Base-by-base conservation (phyloP, 2,888 invertebrate species). In the Pristionchus entomophagus region DNA sequence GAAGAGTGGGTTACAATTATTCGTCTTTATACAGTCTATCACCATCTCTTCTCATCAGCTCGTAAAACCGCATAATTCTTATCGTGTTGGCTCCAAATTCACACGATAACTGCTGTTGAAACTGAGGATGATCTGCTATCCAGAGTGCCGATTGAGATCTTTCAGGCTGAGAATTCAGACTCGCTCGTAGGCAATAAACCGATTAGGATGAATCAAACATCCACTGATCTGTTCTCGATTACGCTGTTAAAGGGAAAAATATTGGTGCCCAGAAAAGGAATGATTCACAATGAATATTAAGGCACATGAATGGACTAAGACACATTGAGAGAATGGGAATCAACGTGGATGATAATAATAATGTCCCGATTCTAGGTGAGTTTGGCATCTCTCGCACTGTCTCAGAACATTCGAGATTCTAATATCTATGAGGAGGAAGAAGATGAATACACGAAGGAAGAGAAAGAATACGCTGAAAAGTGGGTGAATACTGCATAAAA, bases 321-420 rank as follows among this genome's bases (percentile, higher is more conserved):
- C n/a, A 56, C 56, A 26, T 56, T 56, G n/a, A n/a, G 5, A 56
- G 56, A 56, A 26, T 56, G 56, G n/a, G 56, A 22, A n/a, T 56
- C 26, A 56, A 56, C n/a, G n/a, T n/a, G n/a, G n/a, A n/a, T n/a
- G n/a, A n/a, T n/a, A n/a, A n/a, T n/a, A n/a, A n/a, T n/a, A n/a
- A n/a, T n/a, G n/a, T n/a, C n/a, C n/a, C n/a, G n/a, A n/a, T 45
- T 77, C 8, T 0, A 81, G 81, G 81, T 81, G 81, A 81, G 81
- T 32, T 56, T 81, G 81, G 81, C 81, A 22, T 81, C 81, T 3
- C 56, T 81, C 10, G 81, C 81, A 26, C 81, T 81, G 22, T 53
- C 81, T 8, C 81, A 81, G 26, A 81, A 81, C 22, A 56, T 81
- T 38, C 53, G 81, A n/a, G 56, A 26, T 5, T 35, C 35, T 17